Conservation (phyloP, 2,888 invertebrate species). For the Teinopalpus imperialis region DNA sequence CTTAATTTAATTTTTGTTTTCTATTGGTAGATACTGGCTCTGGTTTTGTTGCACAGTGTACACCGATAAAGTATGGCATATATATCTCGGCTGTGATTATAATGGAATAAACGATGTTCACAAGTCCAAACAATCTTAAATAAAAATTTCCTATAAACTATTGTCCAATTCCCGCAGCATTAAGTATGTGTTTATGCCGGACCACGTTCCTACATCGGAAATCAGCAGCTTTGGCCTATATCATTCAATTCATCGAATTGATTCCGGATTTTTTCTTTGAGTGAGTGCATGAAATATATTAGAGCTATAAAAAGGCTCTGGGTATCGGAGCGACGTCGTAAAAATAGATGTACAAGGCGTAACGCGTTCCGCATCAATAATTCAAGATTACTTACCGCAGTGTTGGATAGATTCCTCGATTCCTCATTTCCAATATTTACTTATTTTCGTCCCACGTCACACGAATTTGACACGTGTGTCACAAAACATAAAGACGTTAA, state of each 20-base stretch:
- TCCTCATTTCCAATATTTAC: conserved; percentile 47
- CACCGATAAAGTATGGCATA: no score
- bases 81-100: no score
- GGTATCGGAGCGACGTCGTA: conserved; percentile 54
- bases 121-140: no score
- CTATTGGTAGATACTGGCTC: no score
- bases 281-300: conserved; percentile 67
- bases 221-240: conserved; percentile 61
- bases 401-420: conserved; percentile 48
- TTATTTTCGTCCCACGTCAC: conserved; percentile 31
- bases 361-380: conserved; percentile 70
- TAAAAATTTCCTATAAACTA: neutral
- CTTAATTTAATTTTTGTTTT: no score
- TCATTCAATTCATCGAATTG: conserved; percentile 61
- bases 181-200: conserved; percentile 49
- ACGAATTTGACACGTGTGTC: neutral
- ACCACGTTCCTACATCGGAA: conserved; percentile 50
- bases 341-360: conserved; percentile 70
- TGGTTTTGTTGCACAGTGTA: no score
- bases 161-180: conserved; percentile 3
- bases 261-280: conserved; percentile 56
- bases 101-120: no score
- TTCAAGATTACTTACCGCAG: conserved; percentile 63
- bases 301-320: conserved; percentile 65
- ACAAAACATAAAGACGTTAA: neutral